Evolutionary conservation across 2,113 vertebrate species (phyloP).

Genomic region (Microtus montanus): DNA sequence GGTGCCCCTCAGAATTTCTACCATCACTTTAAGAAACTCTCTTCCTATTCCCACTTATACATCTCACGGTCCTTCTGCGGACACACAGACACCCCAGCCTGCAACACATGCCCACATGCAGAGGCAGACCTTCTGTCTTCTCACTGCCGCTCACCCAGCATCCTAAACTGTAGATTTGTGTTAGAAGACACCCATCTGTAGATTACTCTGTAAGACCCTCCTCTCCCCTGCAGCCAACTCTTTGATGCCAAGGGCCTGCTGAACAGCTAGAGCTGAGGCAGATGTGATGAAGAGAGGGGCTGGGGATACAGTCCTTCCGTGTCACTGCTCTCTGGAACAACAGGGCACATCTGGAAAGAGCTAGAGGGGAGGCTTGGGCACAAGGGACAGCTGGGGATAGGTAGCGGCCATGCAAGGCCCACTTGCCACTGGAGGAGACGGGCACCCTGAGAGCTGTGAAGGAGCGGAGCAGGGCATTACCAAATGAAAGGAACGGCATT

Average conservation of each 20-base stretch:
- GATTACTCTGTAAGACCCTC: no score
- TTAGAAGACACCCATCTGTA: not conserved
- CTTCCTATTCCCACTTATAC: not conserved
- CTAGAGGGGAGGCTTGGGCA: not conserved
- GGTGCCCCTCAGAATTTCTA: not conserved
- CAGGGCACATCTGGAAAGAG: not conserved
- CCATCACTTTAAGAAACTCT: not conserved
- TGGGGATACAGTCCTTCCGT: not conserved
- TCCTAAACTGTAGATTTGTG: not conserved
- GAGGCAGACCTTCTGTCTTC: not conserved
- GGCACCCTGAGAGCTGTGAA: not conserved
- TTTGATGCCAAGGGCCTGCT: not conserved
- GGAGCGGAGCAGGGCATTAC: not conserved
- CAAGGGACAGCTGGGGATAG: not conserved
- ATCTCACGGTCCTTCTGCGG: not conserved
- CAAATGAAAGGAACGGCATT: not conserved
- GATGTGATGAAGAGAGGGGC: not conserved
- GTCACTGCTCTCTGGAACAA: not conserved
- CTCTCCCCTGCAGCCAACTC: not conserved
- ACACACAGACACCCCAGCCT: not conserved
- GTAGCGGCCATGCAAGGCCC: not conserved
- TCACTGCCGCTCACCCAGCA: accelerated
- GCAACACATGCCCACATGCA: no score
- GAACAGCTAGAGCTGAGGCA: not conserved
- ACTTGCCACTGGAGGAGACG: not conserved